A percentile compares a stretch with the other conserved stretches of the same genome.
Conservation (phyloP, 2,797 vertebrate genomes). For the Crypturellus tataupa region DNA sequence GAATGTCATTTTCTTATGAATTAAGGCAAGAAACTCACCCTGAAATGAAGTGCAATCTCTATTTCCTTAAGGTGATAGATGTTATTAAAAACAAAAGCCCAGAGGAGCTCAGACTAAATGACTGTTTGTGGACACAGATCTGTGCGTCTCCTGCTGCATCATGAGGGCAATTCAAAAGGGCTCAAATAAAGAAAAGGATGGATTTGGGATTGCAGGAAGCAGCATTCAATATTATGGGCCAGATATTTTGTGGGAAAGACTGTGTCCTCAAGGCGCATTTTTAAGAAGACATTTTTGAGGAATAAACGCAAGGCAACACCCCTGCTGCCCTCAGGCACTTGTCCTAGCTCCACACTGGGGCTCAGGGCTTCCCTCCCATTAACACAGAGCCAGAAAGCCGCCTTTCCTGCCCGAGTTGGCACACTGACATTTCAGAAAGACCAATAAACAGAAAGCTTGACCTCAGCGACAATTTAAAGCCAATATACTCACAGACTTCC, state of each 20-base stretch:
- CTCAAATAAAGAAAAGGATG: slow-evolving; percentile 62
- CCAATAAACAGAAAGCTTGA: not conserved
- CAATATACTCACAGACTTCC: not conserved
- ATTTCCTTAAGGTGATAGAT: not conserved
- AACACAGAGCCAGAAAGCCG: not conserved
- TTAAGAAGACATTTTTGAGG: slow-evolving; percentile 64
- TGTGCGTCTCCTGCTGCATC: slow-evolving; percentile 41
- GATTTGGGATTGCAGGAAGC: slow-evolving; percentile 32
- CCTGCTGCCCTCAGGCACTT: not conserved
- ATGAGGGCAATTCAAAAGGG: slow-evolving; percentile 48
- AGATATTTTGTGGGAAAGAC: not conserved
- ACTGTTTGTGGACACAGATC: slow-evolving; percentile 8
- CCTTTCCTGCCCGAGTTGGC: not conserved
- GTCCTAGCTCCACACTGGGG: no score
- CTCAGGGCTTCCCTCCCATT: no score
- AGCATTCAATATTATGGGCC: slow-evolving; percentile 8
- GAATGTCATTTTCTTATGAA: not conserved
- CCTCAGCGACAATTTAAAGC: not conserved
- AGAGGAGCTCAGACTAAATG: slow-evolving; percentile 53
- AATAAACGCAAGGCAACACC: slow-evolving; percentile 67
- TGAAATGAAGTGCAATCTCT: not conserved
- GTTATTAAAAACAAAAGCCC: slow-evolving; percentile 53
- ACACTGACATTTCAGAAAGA: not conserved
- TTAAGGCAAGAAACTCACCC: not conserved
- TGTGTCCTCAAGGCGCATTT: slow-evolving; percentile 24